A percentile compares a stretch with the other conserved stretches of the same genome.
Conservation (phyloP, 1,140 invertebrate species). For the Nephotettix cincticeps region DNA sequence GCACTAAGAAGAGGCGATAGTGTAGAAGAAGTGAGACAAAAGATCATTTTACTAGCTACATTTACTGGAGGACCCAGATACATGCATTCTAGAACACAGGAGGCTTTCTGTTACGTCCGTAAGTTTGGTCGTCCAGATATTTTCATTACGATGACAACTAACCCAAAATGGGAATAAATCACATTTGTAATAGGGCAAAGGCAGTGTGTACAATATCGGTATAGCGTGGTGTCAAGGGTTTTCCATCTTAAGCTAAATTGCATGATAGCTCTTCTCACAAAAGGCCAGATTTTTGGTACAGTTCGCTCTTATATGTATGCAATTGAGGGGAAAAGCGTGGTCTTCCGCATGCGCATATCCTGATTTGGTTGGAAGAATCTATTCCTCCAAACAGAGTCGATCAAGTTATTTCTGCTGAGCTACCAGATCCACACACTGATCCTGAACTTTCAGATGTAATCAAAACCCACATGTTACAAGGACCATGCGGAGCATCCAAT, state of each 20-base stretch:
- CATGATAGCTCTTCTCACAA: slow-evolving; percentile 49
- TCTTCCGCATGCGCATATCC: slow-evolving; percentile 47
- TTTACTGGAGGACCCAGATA: slow-evolving; percentile 48
- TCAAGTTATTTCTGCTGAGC: slow-evolving; percentile 44
- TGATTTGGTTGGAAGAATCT: slow-evolving; percentile 38
- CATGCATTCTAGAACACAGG: slow-evolving; percentile 46
- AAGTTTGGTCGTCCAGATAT: slow-evolving; percentile 32
- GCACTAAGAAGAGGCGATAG: slow-evolving; percentile 36
- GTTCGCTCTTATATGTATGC: slow-evolving; percentile 48
- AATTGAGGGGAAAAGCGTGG: slow-evolving; percentile 54
- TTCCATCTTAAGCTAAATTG: slow-evolving; percentile 52
- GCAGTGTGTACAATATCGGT: slow-evolving; percentile 40
- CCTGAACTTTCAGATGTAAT: slow-evolving; percentile 46
- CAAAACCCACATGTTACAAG: slow-evolving; percentile 52
- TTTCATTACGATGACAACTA: slow-evolving; percentile 36
- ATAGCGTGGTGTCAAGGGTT: slow-evolving; percentile 49
- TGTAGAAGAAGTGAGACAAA: slow-evolving; percentile 26
- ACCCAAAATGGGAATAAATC: slow-evolving; percentile 32
- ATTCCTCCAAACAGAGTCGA: slow-evolving; percentile 35
- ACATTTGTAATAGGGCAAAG: slow-evolving; percentile 38
- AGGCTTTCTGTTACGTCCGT: slow-evolving; percentile 35
- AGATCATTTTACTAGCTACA: slow-evolving; percentile 48
- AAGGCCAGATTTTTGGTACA: slow-evolving; percentile 43
- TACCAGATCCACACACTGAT: slow-evolving; percentile 46
- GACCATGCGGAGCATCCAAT: slow-evolving; percentile 48